Conservation (phyloP, 2,797 vertebrate species). For the Podarcis lilfordi region DNA sequence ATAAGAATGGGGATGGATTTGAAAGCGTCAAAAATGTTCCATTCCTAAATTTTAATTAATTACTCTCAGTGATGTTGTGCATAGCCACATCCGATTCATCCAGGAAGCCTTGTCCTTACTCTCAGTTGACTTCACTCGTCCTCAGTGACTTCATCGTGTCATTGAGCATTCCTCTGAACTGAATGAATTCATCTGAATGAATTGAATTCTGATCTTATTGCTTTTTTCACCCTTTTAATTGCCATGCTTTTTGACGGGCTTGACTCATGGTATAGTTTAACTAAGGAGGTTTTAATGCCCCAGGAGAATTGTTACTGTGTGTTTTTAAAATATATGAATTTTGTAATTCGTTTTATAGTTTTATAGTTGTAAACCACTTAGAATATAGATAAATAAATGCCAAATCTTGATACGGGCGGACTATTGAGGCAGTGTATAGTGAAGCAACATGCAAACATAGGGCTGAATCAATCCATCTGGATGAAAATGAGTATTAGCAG, state of each 20-base stretch:
- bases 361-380: too few species aligned
- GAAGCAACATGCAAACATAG: not conserved
- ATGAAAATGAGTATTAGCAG: not conserved
- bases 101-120: not conserved
- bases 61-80: not conserved
- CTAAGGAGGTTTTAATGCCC: too few species aligned
- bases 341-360: too few species aligned
- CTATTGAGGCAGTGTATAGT: not conserved
- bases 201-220: too few species aligned
- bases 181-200: too few species aligned
- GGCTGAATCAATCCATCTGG: not conserved
- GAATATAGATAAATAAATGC: not conserved
- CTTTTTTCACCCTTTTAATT: too few species aligned
- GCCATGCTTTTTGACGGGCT: too few species aligned
- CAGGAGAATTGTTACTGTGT: too few species aligned
- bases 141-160: not conserved
- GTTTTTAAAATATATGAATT: too few species aligned
- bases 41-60: not conserved
- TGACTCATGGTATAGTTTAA: too few species aligned
- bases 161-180: too few species aligned
- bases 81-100: not conserved
- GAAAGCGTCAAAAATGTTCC: not conserved
- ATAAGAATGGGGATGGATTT: not conserved
- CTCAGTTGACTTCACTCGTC: not conserved
- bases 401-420: not conserved